Base-by-base conservation (phyloP, 2,113 vertebrate species). In the Copsychus sechellarum region DNA sequence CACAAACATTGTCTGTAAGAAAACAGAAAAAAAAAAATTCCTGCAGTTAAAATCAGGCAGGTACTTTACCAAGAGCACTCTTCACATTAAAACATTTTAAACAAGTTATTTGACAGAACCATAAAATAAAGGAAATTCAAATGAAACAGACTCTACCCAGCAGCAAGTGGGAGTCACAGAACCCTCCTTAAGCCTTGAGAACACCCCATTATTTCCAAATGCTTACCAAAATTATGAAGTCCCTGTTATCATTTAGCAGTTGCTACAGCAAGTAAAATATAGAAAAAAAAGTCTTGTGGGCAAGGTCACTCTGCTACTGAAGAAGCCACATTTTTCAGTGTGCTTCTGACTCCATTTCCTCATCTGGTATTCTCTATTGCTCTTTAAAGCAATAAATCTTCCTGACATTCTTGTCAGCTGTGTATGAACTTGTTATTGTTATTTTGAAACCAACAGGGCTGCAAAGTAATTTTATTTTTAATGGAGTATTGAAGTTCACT, bases 1-100 rank as follows among this genome's bases (percentile, higher is more conserved):
- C 99, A 99, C 48, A 99, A 98, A 98, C 99, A 99, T 97, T 99
- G 99, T 96, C 99, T 99, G 96, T 11, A 97, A 94, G 69, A 95
- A 74, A 97, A 93, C 74, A 93, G 54, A 94, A 90, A 91, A 87
- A 71, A 84, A 33, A 45, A 21, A 34, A 29, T 23, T 74, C 25
- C 57, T 54, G 19, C 43, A 53, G 40, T 65, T 91, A 28, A 60
- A 83, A 70, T 58, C 36, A 62, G 72, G 60, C 2, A 10, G 15
- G 38, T 76, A 77, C 67, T 40, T 24, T 17, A 66, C 6, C 28
- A 45, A 58, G 70, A 92, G 25, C 56, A 80, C 11, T 64, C 50
- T 83, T 74, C 38, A 25, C 8, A 36, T 83, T 56, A 64, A 69
- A 94, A 60, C 18, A 61, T 58, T 72, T 62, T 23, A 24, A 57